phyloP scores from a whole-genome alignment of 2,113 vertebrate genomes.

The Oncorhynchus keta region DNA sequence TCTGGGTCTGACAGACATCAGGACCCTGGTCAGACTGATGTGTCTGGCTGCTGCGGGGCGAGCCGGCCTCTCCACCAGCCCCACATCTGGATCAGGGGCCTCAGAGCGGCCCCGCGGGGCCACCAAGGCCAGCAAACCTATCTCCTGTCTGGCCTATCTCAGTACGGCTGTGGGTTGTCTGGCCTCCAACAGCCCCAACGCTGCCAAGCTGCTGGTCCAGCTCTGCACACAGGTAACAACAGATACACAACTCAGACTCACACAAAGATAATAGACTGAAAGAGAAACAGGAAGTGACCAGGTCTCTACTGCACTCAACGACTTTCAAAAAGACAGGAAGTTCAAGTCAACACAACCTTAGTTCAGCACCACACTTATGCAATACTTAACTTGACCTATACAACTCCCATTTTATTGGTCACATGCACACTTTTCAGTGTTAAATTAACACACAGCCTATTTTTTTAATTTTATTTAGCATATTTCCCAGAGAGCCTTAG shows the following conservation, averaged over 20 bases:
- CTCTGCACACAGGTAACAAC: slow-evolving; percentile 89
- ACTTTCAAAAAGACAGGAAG: too few species aligned
- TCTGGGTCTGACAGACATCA: slow-evolving; percentile 92
- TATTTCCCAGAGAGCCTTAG: too few species aligned
- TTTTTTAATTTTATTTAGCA: too few species aligned
- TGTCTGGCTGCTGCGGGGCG: slow-evolving; percentile 93
- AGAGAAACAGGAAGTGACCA: neutral
- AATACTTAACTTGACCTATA: too few species aligned
- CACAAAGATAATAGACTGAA: neutral
- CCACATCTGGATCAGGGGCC: slow-evolving; percentile 56
- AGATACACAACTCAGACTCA: neutral
- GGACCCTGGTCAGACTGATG: slow-evolving; percentile 93
- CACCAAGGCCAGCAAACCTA: slow-evolving; percentile 90
- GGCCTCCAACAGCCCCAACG: slow-evolving; percentile 92
- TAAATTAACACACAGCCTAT: too few species aligned
- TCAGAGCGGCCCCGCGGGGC: slow-evolving; percentile 82
- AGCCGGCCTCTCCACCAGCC: slow-evolving; percentile 90
- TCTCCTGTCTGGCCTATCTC: slow-evolving; percentile 94
- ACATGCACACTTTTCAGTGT: too few species aligned
- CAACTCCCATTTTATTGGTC: too few species aligned
- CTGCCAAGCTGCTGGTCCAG: slow-evolving; percentile 93
- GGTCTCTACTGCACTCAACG: too few species aligned
- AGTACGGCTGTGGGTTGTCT: slow-evolving; percentile 96
- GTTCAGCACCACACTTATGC: too few species aligned
- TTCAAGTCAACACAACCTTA: too few species aligned